Percentiles rank a stretch among this genome's conserved stretches.
phyloP scores from a whole-genome alignment of 2,888 invertebrate species.

The Dryobotodes eremita region DNA sequence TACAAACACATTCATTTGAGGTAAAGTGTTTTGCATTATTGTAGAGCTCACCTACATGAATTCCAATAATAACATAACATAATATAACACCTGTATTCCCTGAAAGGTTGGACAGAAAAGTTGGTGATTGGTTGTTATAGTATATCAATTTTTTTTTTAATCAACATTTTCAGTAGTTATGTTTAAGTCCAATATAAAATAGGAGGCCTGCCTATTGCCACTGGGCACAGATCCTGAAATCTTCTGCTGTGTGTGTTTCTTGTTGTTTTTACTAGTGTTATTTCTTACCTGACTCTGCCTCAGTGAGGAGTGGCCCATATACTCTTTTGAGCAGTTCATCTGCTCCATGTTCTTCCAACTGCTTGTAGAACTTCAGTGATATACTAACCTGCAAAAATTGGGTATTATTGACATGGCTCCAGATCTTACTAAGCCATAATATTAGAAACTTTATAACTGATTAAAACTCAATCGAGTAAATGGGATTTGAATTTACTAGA shows the following conservation, averaged over 20 bases:
- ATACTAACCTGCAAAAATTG: conserved; percentile 96
- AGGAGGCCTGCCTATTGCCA: background rate
- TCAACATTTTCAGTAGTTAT: background rate
- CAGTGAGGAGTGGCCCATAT: conserved; percentile 96
- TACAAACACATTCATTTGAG: background rate
- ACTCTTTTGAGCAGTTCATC: conserved; percentile 98
- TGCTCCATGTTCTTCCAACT: conserved; percentile 99
- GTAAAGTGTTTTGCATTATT: background rate
- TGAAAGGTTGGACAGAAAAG: background rate
- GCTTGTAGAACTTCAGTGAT: conserved; percentile 99
- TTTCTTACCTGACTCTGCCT: conserved; percentile 95
- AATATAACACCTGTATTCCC: background rate
- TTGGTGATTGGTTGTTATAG: too few species aligned
- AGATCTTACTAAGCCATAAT: background rate
- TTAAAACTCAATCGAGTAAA: background rate
- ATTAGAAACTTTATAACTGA: background rate
- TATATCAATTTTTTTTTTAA: too few species aligned
- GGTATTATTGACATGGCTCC: background rate
- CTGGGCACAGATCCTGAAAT: background rate
- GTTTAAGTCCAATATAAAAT: background rate
- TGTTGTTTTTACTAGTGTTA: background rate
- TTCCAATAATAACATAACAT: background rate
- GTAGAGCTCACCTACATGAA: background rate
- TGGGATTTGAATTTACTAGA: background rate
- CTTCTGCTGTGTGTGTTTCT: background rate